phyloP scores from a whole-genome alignment of 92 coral and sea anemone genomes.

The Umimayanthus chanpuru region DNA sequence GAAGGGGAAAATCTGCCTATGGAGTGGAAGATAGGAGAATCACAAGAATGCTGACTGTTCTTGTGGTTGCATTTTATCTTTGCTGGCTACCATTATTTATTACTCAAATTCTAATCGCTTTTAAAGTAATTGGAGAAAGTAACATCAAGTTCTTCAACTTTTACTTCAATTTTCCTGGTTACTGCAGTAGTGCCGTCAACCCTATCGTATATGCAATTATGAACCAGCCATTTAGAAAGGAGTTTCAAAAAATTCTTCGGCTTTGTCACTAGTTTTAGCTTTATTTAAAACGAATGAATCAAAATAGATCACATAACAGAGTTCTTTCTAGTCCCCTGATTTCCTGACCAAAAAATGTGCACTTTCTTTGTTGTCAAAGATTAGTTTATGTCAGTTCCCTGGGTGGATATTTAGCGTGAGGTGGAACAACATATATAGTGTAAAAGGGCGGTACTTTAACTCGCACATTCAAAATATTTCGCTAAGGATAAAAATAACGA shows the following conservation, averaged over 20 bases:
- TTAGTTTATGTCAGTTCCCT: too few species aligned
- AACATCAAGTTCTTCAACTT: conserved; percentile 21
- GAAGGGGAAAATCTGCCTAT: conserved; percentile 5
- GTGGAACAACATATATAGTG: too few species aligned
- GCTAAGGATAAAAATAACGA: neutral
- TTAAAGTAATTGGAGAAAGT: conserved; percentile 21
- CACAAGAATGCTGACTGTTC: conserved; percentile 33
- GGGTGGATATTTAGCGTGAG: neutral
- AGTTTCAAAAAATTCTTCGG: conserved; percentile 27
- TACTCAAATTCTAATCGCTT: neutral
- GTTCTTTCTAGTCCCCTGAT: neutral
- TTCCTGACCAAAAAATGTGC: neutral
- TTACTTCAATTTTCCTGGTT: conserved; percentile 29
- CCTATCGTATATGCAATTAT: conserved; percentile 20
- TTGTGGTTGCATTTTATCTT: conserved; percentile 22
- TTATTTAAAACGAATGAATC: too few species aligned
- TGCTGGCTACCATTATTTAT: conserved; percentile 36
- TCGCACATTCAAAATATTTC: too few species aligned
- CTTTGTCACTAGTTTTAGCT: neutral
- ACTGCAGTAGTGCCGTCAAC: conserved; percentile 23
- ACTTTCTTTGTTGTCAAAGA: too few species aligned
- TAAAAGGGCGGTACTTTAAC: neutral
- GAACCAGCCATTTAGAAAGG: conserved; percentile 19
- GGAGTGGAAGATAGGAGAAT: conserved; percentile 17
- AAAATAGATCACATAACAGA: neutral